phyloP scores from a whole-genome alignment of 2,797 vertebrate species.

The Adrianichthys oophorus region DNA sequence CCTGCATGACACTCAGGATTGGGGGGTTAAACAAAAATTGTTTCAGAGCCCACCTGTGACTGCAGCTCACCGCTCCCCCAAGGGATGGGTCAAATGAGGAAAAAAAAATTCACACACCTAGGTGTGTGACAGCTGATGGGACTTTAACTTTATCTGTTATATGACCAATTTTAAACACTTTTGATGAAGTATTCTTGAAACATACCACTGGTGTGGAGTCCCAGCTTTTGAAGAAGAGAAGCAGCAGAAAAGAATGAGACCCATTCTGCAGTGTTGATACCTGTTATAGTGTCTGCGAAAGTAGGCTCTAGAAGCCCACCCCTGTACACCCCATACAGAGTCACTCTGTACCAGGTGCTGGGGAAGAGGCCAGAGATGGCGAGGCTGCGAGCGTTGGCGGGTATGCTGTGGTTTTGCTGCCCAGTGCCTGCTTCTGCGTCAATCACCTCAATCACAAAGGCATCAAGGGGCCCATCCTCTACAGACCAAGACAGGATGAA shows the following conservation, averaged over 20 bases:
- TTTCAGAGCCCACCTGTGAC: too few species aligned
- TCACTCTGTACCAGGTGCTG: slow-evolving; percentile 83
- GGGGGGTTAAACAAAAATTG: too few species aligned
- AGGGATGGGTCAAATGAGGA: too few species aligned
- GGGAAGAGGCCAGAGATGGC: slow-evolving; percentile 82
- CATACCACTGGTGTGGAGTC: slow-evolving; percentile 11
- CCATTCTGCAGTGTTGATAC: slow-evolving; percentile 71
- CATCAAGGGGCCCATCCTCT: slow-evolving; percentile 79
- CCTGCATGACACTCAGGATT: too few species aligned
- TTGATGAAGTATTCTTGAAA: too few species aligned
- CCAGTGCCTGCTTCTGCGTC: slow-evolving; percentile 79
- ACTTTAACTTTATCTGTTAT: too few species aligned
- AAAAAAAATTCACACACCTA: too few species aligned
- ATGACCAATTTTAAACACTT: too few species aligned
- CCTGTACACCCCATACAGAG: slow-evolving; percentile 81
- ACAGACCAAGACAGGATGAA: slow-evolving; percentile 89
- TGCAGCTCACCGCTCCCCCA: too few species aligned
- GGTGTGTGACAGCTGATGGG: too few species aligned
- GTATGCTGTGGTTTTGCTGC: slow-evolving; percentile 79
- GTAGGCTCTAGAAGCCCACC: slow-evolving; percentile 81
- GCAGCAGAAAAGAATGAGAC: slow-evolving; percentile 29
- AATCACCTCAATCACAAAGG: slow-evolving; percentile 88
- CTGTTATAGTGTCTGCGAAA: slow-evolving; percentile 88
- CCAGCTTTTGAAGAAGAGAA: slow-evolving; percentile 20
- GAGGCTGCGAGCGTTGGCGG: slow-evolving; percentile 71